phyloP scores from a whole-genome alignment of 2,888 invertebrate genomes.

The Fragum sueziense region DNA sequence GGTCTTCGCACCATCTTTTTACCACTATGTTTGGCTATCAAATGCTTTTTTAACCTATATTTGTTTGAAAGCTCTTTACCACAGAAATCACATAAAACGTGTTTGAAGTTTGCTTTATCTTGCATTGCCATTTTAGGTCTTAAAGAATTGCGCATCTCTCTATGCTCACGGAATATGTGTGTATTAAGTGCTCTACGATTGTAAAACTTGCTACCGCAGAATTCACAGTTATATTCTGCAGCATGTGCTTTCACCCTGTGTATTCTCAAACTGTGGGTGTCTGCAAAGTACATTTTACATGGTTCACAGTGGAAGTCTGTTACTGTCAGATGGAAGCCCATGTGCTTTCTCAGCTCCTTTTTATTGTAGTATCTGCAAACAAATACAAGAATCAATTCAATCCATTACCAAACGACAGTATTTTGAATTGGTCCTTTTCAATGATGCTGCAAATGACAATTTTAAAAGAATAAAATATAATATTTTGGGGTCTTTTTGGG shows the following conservation, averaged over 20 bases:
- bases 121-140: conserved; percentile 14
- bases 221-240: conserved; percentile 5
- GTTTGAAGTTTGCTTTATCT: conserved; percentile 20
- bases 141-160: neutral
- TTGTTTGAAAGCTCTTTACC: conserved; percentile 25
- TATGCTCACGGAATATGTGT: conserved; percentile 27
- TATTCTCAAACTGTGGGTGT: neutral
- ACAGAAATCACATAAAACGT: conserved; percentile 22
- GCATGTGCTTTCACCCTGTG: conserved; percentile 18
- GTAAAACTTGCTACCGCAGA: conserved; percentile 4
- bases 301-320: conserved; percentile 16
- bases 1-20: neutral
- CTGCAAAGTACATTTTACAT: conserved; percentile 28
- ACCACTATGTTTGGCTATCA: conserved; percentile 14
- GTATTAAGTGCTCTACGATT: neutral
- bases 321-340: conserved; percentile 16
- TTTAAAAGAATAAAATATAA: too few relatives aligned
- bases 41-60: conserved; percentile 21
- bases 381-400: neutral
- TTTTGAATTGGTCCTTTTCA: too few relatives aligned
- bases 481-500: too few relatives aligned
- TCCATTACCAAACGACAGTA: too few relatives aligned
- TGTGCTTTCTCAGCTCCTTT: conserved; percentile 30
- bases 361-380: conserved; percentile 28
- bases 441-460: neutral